phyloP scores from a whole-genome alignment of 1,140 invertebrate species.

The Bombus vancouverensis region DNA sequence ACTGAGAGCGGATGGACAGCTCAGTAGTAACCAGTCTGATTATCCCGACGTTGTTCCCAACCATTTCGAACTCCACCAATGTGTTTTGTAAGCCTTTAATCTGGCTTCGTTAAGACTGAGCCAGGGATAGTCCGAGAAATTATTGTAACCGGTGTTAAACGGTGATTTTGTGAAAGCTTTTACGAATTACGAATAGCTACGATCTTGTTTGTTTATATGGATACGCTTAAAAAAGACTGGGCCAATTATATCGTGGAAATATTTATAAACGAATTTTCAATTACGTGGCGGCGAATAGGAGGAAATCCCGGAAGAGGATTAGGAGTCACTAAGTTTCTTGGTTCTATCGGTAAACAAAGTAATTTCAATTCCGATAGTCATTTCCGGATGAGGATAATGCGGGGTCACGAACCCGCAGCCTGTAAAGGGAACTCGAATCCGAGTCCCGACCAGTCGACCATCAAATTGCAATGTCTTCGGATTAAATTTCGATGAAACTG shows the following conservation, averaged over 20 bases:
- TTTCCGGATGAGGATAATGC: neutral
- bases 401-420: conserved; percentile 13
- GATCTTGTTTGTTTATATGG: neutral
- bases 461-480: conserved; percentile 61
- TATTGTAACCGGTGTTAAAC: neutral
- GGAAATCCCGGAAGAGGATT: neutral
- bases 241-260: too few species aligned
- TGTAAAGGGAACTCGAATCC: conserved; percentile 21
- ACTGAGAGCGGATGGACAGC: neutral
- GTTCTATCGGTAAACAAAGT: conserved; percentile 16
- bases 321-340: neutral
- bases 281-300: neutral
- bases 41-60: neutral
- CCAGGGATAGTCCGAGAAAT: neutral
- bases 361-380: conserved; percentile 22
- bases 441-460: conserved; percentile 27
- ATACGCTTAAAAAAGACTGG: too few species aligned
- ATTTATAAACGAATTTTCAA: too few species aligned
- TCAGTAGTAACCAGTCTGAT: neutral
- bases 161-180: neutral
- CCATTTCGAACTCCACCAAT: neutral
- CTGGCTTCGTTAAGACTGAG: neutral
- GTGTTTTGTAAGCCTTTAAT: conserved; percentile 14
- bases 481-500: conserved; percentile 59
- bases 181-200: neutral